These are phyloP conservation scores for Phyllotreta striolata DNA, from an alignment of 2,888 invertebrate species.

Conservation along the genomic window DNA sequence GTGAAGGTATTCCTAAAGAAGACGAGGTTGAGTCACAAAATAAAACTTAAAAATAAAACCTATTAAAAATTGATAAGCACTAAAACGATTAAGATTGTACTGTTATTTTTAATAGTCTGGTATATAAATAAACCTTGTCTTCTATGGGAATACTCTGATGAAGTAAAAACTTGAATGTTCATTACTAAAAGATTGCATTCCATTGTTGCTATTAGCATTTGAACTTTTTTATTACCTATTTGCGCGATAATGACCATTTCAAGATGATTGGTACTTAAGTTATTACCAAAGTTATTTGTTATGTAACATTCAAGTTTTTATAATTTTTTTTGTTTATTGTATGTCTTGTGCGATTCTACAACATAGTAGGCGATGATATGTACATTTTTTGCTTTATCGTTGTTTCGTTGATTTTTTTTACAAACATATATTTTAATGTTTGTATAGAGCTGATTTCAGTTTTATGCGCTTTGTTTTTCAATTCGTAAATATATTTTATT, in stretches of 20 bases:
- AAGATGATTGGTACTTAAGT: background rate
- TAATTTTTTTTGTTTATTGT: slow-evolving; percentile 31
- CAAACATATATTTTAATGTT: slow-evolving; percentile 40
- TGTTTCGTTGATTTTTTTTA: slow-evolving; percentile 37
- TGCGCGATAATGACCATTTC: too few relatives aligned
- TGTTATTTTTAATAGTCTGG: too few relatives aligned
- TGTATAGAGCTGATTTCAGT: slow-evolving; percentile 23
- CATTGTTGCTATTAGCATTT: background rate
- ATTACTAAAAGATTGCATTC: background rate
- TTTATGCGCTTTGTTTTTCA: slow-evolving; percentile 13
- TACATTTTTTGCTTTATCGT: slow-evolving; percentile 28
- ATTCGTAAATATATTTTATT: slow-evolving; percentile 13
- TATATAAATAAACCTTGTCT: slow-evolving; percentile 17
- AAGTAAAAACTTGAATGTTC: slow-evolving; percentile 34
- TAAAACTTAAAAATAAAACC: too few relatives aligned
- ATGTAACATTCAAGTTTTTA: slow-evolving; percentile 38
- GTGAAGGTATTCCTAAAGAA: slow-evolving; percentile 32
- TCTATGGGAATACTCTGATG: slow-evolving; percentile 24
- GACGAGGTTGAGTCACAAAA: slow-evolving; percentile 8
- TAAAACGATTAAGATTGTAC: too few relatives aligned
- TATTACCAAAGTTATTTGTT: slow-evolving; percentile 16
- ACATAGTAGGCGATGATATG: slow-evolving; percentile 45
- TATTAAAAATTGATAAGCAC: too few relatives aligned
- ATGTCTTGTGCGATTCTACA: slow-evolving; percentile 48
- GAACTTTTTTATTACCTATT: too few relatives aligned